phyloP scores from a whole-genome alignment of 37 sponge, comb jelly and placozoan species.

The Tethya wilhelma region DNA sequence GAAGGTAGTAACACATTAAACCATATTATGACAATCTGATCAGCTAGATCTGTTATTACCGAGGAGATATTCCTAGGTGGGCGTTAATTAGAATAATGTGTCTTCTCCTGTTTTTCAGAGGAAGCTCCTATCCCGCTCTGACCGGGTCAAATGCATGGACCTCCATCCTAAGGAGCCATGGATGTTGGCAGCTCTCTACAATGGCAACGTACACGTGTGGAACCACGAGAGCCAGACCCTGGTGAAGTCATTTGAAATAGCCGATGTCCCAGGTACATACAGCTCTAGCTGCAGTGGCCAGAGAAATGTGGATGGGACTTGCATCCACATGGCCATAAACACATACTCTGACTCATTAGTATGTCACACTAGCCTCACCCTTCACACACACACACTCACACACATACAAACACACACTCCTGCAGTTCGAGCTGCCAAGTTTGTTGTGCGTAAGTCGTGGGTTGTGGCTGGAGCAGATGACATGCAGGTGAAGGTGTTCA shows the following conservation, averaged over 20 bases:
- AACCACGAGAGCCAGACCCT: constrained; percentile 93
- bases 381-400: too few species aligned
- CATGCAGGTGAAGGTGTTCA: constrained; percentile 92
- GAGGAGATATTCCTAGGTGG: not conserved
- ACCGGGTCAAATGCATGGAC: constrained; percentile 96
- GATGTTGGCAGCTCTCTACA: constrained; percentile 95
- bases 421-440: constrained; percentile 87
- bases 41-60: not conserved
- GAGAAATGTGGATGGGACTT: too few species aligned
- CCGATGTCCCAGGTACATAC: constrained; percentile 85
- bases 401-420: too few species aligned
- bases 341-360: too few species aligned
- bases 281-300: too few species aligned
- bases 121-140: constrained; percentile 92
- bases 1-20: constrained; percentile 70
- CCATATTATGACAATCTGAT: not conserved
- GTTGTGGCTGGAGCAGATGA: constrained; percentile 97
- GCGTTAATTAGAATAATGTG: constrained; percentile 16
- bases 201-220: constrained; percentile 98
- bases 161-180: constrained; percentile 97
- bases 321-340: too few species aligned
- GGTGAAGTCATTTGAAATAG: constrained; percentile 91
- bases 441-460: constrained; percentile 97
- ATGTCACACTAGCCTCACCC: too few species aligned
- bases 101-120: constrained; percentile 76